phyloP scores from a whole-genome alignment of 1,140 invertebrate species.

The Megalopta genalis region DNA sequence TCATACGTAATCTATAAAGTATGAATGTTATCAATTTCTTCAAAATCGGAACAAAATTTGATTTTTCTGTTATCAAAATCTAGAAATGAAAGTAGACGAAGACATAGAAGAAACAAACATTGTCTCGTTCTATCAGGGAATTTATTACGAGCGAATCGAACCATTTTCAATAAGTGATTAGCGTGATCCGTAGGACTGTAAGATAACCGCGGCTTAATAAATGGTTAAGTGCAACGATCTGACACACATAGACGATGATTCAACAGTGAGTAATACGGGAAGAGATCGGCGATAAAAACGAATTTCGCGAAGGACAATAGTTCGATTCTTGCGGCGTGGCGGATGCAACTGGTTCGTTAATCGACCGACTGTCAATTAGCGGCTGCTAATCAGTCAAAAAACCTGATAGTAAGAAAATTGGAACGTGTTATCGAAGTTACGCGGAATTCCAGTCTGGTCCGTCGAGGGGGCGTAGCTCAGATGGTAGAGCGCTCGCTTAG shows the following conservation, averaged over 20 bases:
- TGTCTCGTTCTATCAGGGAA: too few species aligned
- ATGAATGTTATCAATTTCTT: too few species aligned
- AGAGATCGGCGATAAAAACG: constrained; percentile 29
- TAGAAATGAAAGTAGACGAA: too few species aligned
- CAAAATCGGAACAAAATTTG: too few species aligned
- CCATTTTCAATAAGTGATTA: not conserved
- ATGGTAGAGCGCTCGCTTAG: constrained; percentile 94
- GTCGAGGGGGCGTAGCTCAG: constrained; percentile 88
- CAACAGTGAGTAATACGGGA: constrained; percentile 41
- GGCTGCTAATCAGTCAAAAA: not conserved
- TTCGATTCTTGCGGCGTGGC: constrained; percentile 22
- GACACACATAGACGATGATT: constrained; percentile 42
- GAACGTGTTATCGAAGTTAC: constrained; percentile 20
- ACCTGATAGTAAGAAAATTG: constrained; percentile 32
- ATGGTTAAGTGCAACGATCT: constrained; percentile 57
- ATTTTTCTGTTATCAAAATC: too few species aligned
- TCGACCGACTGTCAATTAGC: constrained; percentile 25
- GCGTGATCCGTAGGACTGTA: not conserved
- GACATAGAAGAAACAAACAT: too few species aligned
- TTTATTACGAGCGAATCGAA: not conserved
- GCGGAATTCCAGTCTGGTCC: not conserved
- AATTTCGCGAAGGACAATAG: constrained; percentile 38
- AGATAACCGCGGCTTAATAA: not conserved
- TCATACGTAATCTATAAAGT: too few species aligned
- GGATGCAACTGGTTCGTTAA: constrained; percentile 4